Base-by-base conservation (phyloP, 35 echinoderm and acorn worm species). In the Antedon bifida region DNA sequence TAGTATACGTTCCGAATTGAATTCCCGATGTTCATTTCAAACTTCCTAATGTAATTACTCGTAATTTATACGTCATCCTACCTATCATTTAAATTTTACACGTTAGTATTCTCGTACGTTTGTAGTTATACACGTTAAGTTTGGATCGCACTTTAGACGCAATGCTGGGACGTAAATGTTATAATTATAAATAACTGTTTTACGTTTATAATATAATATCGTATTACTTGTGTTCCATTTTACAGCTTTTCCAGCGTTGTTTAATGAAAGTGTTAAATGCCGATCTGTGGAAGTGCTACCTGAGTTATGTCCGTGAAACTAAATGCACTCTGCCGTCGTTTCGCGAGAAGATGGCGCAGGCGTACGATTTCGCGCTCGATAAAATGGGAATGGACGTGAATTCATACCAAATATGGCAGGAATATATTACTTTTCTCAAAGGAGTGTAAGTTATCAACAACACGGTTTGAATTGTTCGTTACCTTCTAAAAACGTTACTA, bases 351-450 rank as follows among this genome's bases (percentile, higher is more conserved):
- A 99, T 99, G 95, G 95, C 95, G 0, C 95, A 99, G 83, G 95
- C 95, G 0, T 99, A 99, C 55, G 95, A 99, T 83, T 99, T 99
- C 90, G 95, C 95, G 0, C 83, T 99, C 39, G 95, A 99, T 75
- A 99, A 99, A 73, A 99, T 99, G 95, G 95, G 95, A 4, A 99
- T 99, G 95, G 95, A 99, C 76, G 92, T 99, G 30, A 89, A 81
- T 55, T 99, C 95, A 0, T 93, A 85, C 76, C 91, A 88, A 21
- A 90, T 99, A 30, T 99, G 95, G 95, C 81, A 82, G 34, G 95
- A 99, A 32, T 99, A 99, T 73, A 88, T 99, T 28, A 64, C 74
- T 44, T 99, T 92, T 29, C 36, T 99, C 0, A 99, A 99, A 75
- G 95, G 90, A 86, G 95, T 92, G 95, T 99, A 90, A 99, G 95